Base-by-base conservation (phyloP, 2,888 invertebrate genomes). In the Noctua janthe region DNA sequence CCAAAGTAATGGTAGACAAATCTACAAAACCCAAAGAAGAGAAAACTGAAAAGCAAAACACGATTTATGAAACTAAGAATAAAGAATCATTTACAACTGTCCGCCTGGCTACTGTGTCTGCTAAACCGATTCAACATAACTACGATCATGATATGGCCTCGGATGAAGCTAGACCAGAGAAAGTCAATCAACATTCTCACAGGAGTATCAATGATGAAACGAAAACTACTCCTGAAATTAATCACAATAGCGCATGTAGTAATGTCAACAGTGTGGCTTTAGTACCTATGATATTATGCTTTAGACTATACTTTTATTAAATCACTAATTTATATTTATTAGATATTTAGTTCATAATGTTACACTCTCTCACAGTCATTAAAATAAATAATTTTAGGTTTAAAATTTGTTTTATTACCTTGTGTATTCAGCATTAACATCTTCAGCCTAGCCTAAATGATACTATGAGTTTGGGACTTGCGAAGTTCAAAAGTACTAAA, bases 361-460 rank as follows among this genome's bases (percentile, higher is more conserved):
- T 93, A 93, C 91, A 90, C 88, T 93, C 91, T 92, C 92, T 95
- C 94, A 95, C 95, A 96, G 96, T 96, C 96, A 96, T 95, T 96
- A 96, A 94, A 94, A 93, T 93, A 94, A 93, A 93, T 93, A 92
- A 86, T 84, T 91, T 93, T 94, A 94, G 91, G 90, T 77, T 78
- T 79, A 82, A 54, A 74, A 74, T 43, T 73, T n/a, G 74, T 87
- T 87, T 86, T 59, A 77, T 78, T 82, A 29, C 23, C 39, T n/a
- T 35, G 35, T 39, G 20, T 39, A 64, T 23, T 56, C 4, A n/a
- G 11, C 56, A 56, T 56, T 11, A 23, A n/a, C 56, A 56, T 23
- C 23, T 23, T 23, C 23, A 23, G 23, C 4, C 23, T 10, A 56
- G 56, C 56, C 4, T n/a, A 56, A 10, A 39, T 39, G 39, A 39